Evolutionary conservation across 2,888 invertebrate species (phyloP).

Genomic region (Nomada fabriciana): DNA sequence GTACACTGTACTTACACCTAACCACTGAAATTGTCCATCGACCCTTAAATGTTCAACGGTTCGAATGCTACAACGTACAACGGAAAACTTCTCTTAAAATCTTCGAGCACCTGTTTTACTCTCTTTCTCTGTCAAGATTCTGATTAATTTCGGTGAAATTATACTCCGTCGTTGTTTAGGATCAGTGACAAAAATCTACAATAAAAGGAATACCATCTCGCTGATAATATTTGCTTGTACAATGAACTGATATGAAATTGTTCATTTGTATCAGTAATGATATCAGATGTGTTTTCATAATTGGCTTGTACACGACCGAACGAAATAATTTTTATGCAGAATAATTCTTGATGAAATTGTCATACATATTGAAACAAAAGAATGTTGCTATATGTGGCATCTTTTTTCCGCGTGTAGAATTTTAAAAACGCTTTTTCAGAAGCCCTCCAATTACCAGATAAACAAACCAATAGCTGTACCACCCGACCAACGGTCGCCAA

Average conservation of each 20-base stretch:
- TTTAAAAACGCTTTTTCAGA: constrained; percentile 13
- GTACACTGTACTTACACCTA: constrained; percentile 11
- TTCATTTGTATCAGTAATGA: too few relatives aligned
- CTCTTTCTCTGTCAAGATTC: background rate
- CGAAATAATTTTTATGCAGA: too few relatives aligned
- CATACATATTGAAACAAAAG: background rate
- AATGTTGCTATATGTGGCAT: background rate
- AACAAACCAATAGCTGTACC: constrained; percentile 12
- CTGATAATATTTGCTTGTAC: background rate
- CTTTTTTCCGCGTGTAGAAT: background rate
- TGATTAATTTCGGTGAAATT: too few relatives aligned
- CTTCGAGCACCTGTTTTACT: background rate
- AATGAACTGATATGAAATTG: background rate
- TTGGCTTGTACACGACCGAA: too few relatives aligned
- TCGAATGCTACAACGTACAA: background rate
- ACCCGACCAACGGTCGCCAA: constrained; percentile 16
- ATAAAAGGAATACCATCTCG: too few relatives aligned
- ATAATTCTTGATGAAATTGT: too few relatives aligned
- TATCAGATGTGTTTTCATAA: too few relatives aligned
- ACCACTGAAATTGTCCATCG: constrained; percentile 28
- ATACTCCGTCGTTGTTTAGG: too few relatives aligned
- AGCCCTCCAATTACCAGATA: constrained; percentile 17
- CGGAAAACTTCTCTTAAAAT: background rate
- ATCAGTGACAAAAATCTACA: too few relatives aligned
- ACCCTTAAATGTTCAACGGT: constrained; percentile 10